Percentiles rank a stretch among this genome's conserved stretches.
phyloP scores from a whole-genome alignment of 2,113 vertebrate genomes.

The Vanacampus margaritifer region DNA sequence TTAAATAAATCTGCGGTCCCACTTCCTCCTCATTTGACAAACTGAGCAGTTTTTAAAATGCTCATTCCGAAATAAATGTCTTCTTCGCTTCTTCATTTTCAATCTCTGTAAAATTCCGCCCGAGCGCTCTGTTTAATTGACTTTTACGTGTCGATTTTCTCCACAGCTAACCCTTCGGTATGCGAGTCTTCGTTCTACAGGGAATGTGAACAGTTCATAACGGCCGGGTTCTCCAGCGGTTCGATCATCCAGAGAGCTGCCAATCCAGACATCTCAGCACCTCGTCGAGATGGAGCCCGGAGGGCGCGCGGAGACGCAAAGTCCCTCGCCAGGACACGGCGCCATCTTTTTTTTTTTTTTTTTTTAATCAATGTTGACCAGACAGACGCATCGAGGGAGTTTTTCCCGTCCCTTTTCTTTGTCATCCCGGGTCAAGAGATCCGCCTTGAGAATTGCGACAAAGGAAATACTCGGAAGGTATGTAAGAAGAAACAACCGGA shows the following conservation, averaged over 20 bases:
- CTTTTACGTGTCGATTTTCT: slow-evolving; percentile 40
- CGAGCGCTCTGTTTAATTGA: slow-evolving; percentile 38
- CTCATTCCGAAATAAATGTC: slow-evolving; percentile 14
- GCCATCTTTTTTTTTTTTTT: slow-evolving; percentile 34
- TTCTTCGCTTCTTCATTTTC: not conserved
- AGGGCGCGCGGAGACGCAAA: slow-evolving; percentile 34
- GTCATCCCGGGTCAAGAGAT: slow-evolving; percentile 64
- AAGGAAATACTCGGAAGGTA: slow-evolving; percentile 63
- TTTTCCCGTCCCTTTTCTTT: slow-evolving; percentile 62
- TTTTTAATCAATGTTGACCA: slow-evolving; percentile 70
- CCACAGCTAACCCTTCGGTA: slow-evolving; percentile 39
- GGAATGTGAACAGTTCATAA: slow-evolving; percentile 38
- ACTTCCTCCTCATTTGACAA: slow-evolving; percentile 14
- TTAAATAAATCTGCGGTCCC: not conserved
- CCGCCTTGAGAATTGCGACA: slow-evolving; percentile 61
- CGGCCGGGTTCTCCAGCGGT: slow-evolving; percentile 31
- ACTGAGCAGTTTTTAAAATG: slow-evolving; percentile 3
- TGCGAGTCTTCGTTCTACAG: slow-evolving; percentile 25
- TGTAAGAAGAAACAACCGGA: slow-evolving; percentile 35
- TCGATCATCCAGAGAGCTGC: slow-evolving; percentile 48
- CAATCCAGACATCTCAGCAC: slow-evolving; percentile 50
- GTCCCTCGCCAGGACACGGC: slow-evolving; percentile 59
- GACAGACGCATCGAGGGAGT: slow-evolving; percentile 46
- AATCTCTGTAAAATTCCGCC: slow-evolving; percentile 11
- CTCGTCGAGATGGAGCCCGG: slow-evolving; percentile 36